Percentiles rank a stretch among this genome's conserved stretches.
phyloP scores from a whole-genome alignment of 30 jellyfish, hydroid and myxozoan species.

The Pelagia noctiluca region DNA sequence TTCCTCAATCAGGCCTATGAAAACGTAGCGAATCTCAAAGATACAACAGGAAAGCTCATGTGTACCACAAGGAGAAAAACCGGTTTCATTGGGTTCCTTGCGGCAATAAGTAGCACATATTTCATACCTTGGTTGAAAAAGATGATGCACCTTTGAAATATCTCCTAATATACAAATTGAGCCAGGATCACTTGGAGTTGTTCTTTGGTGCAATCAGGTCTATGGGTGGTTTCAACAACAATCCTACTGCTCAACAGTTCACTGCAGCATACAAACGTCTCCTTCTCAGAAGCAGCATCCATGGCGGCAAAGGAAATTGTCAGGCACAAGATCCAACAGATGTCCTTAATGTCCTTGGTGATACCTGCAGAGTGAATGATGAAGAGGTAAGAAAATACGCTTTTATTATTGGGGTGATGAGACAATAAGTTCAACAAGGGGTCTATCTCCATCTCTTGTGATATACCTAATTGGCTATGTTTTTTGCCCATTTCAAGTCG shows the following conservation, averaged over 20 bases:
- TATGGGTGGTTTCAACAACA: too few relatives aligned
- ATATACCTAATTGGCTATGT: too few relatives aligned
- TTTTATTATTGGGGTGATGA: too few relatives aligned
- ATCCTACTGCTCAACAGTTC: too few relatives aligned
- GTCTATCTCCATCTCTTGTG: too few relatives aligned
- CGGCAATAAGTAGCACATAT: constrained; percentile 30
- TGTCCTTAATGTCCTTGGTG: constrained; percentile 56
- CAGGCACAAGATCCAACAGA: constrained; percentile 43
- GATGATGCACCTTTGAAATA: constrained; percentile 39
- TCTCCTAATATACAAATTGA: constrained; percentile 29
- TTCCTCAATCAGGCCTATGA: neutral
- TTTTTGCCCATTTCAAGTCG: too few relatives aligned
- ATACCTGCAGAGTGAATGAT: too few relatives aligned
- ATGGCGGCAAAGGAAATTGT: constrained; percentile 45
- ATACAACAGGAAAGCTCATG: constrained; percentile 32
- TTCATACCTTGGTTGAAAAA: constrained; percentile 22
- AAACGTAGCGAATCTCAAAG: neutral
- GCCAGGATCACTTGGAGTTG: constrained; percentile 68
- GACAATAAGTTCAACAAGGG: too few relatives aligned
- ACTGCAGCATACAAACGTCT: constrained; percentile 48
- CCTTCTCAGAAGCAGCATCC: constrained; percentile 6
- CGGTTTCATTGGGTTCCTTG: constrained; percentile 53
- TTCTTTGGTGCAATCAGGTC: too few relatives aligned
- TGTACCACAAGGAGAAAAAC: constrained; percentile 28
- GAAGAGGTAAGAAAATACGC: too few relatives aligned